phyloP scores from a whole-genome alignment of 2,888 invertebrate genomes.

The Cheilosia impressa region DNA sequence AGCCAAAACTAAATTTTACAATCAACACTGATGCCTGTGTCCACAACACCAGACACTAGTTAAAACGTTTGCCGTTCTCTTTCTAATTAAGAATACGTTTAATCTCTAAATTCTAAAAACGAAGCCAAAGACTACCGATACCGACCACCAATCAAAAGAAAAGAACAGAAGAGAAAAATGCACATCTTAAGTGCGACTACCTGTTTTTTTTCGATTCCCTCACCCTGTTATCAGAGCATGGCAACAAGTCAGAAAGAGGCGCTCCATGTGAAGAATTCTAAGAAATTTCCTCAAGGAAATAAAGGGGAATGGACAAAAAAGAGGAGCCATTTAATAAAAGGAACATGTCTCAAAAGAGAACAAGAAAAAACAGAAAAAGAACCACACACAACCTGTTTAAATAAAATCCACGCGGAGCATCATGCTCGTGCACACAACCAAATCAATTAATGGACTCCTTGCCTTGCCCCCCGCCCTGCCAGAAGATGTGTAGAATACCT shows the following conservation, averaged over 20 bases:
- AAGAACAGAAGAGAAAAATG: conserved; percentile 42
- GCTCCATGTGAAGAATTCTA: conserved; percentile 56
- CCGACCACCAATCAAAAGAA: not conserved
- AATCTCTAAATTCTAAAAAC: conserved; percentile 1
- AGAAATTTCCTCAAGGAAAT: conserved; percentile 61
- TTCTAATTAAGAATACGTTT: conserved; percentile 40
- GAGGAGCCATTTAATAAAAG: conserved; percentile 56
- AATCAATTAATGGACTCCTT: conserved; percentile 63
- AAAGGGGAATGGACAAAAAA: conserved; percentile 32
- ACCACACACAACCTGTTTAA: conserved; percentile 41
- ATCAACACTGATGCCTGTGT: not conserved
- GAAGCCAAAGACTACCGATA: not conserved
- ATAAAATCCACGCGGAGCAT: conserved; percentile 28
- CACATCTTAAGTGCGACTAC: conserved; percentile 65
- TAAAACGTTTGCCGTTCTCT: conserved; percentile 20
- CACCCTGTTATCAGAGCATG: conserved; percentile 49
- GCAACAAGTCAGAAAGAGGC: conserved; percentile 26
- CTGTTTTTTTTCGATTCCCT: conserved; percentile 59
- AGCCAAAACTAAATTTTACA: not conserved
- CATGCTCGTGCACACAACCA: conserved; percentile 48
- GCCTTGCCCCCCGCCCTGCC: not conserved
- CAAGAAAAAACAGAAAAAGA: not conserved
- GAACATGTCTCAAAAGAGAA: conserved; percentile 29
- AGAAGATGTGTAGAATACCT: not conserved
- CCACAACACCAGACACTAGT: conserved; percentile 22